phyloP scores from a whole-genome alignment of 1,140 invertebrate genomes.

The Ladona fulva region DNA sequence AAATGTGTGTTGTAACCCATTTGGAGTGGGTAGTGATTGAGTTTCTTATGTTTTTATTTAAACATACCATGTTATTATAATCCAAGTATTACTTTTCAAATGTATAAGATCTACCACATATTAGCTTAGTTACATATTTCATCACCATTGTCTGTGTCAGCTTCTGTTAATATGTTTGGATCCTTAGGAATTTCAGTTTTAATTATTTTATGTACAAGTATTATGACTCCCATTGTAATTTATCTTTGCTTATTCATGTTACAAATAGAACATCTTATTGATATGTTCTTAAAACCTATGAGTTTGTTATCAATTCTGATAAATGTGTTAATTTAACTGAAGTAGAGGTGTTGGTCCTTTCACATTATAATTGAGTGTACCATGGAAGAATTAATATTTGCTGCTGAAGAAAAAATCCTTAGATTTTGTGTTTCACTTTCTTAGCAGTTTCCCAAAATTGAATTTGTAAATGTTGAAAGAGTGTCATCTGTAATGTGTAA shows the following conservation, averaged over 20 bases:
- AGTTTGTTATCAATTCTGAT: not conserved
- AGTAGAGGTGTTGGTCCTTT: not conserved
- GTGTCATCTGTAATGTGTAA: too few species aligned
- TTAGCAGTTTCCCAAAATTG: too few species aligned
- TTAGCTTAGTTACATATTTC: not conserved
- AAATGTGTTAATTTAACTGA: not conserved
- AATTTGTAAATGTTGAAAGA: too few species aligned
- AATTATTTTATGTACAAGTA: not conserved
- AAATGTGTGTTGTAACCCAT: too few species aligned
- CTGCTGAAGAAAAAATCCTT: not conserved
- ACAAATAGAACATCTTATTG: not conserved
- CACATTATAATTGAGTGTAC: not conserved
- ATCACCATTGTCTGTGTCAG: not conserved
- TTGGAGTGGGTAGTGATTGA: too few species aligned
- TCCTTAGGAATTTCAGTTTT: not conserved
- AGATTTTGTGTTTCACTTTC: too few species aligned
- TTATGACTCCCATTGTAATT: conserved; percentile 2
- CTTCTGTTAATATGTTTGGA: not conserved
- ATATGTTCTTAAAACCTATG: not conserved
- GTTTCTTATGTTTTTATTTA: too few species aligned
- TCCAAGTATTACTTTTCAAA: not conserved
- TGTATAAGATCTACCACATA: not conserved
- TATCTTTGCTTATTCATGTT: not conserved
- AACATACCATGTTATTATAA: not conserved
- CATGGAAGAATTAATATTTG: not conserved